Evolutionary conservation across 2,113 vertebrate species (phyloP).

Genomic region (Delphinapterus leucas): DNA sequence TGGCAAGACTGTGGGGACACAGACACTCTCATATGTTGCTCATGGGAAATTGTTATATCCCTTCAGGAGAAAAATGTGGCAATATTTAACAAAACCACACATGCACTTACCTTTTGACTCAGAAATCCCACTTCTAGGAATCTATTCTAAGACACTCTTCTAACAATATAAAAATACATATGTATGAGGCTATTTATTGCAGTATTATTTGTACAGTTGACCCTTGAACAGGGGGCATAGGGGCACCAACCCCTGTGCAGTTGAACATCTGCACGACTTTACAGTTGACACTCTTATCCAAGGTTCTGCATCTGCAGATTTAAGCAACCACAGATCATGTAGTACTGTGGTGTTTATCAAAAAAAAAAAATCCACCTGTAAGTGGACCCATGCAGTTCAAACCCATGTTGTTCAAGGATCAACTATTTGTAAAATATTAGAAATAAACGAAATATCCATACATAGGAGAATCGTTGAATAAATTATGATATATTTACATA

Average conservation of each 20-base stretch:
- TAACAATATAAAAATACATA: not conserved
- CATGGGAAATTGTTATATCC: not conserved
- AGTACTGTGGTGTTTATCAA: not conserved
- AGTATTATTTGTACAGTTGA: not conserved
- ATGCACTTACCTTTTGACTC: not conserved
- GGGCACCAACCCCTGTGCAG: not conserved
- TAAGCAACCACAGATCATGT: not conserved
- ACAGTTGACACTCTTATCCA: not conserved
- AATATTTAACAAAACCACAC: not conserved
- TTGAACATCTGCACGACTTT: not conserved
- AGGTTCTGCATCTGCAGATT: not conserved
- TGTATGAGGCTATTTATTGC: not conserved
- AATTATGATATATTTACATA: not conserved
- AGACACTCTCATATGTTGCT: not conserved
- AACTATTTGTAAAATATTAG: not conserved
- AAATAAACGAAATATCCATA: not conserved
- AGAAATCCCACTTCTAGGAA: not conserved
- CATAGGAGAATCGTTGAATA: not conserved
- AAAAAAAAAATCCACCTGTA: not conserved
- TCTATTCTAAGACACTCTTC: not conserved
- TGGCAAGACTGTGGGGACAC: not conserved
- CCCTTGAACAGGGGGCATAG: not conserved
- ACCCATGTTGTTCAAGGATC: not conserved
- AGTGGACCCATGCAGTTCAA: not conserved
- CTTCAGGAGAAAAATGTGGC: not conserved